Percentiles rank a stretch among this genome's conserved stretches.
phyloP scores from a whole-genome alignment of 2,113 vertebrate genomes.

The Drymodes brunneopygia region DNA sequence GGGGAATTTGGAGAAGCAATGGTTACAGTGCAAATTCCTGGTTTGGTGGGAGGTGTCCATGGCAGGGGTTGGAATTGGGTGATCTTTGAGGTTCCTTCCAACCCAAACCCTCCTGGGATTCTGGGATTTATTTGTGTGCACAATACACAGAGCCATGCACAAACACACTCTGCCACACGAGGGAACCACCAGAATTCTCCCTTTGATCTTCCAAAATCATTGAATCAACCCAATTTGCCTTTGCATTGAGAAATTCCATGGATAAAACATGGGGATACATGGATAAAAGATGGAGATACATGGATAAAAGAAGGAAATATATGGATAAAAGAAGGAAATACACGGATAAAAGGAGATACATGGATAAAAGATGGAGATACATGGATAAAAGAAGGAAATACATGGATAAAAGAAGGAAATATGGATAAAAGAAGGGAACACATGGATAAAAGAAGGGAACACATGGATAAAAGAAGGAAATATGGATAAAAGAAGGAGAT shows the following conservation, averaged over 20 bases:
- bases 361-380: no score
- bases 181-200: not conserved
- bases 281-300: not conserved
- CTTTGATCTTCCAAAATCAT: not conserved
- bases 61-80: not conserved
- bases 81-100: not conserved
- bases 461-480: no score
- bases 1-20: not conserved
- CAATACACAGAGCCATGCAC: fast-evolving
- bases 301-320: no score
- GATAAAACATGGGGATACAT: not conserved
- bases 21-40: not conserved
- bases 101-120: not conserved
- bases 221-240: fast-evolving
- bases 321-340: no score
- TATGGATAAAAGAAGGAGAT: no score
- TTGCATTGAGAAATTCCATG: not conserved
- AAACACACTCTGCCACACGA: not conserved
- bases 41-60: not conserved
- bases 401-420: no score
- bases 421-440: no score
- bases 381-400: no score
- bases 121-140: not conserved
- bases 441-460: no score
- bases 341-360: not conserved